Percentiles rank a stretch among this genome's conserved stretches.
phyloP scores from a whole-genome alignment of 2,888 invertebrate genomes.

The Lymantria monacha region DNA sequence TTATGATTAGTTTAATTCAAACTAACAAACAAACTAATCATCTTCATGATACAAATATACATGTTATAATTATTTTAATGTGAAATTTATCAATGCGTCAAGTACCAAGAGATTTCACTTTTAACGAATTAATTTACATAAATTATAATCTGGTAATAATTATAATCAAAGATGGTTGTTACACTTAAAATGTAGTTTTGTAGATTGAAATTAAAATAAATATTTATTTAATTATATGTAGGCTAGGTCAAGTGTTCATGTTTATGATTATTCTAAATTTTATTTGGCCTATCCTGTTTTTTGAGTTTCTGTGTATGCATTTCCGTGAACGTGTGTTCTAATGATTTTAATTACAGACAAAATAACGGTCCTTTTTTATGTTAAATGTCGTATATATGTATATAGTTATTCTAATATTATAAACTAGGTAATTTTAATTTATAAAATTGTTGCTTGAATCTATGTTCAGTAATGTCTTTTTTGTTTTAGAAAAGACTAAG shows the following conservation, averaged over 20 bases:
- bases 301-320: background rate
- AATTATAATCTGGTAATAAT: conserved; percentile 15
- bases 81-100: background rate
- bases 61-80: background rate
- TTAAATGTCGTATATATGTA: no score
- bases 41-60: no score
- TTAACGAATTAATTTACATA: conserved; percentile 36
- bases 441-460: no score
- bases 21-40: no score
- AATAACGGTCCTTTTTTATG: background rate
- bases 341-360: background rate
- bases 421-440: no score
- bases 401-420: no score
- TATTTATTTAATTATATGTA: background rate
- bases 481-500: no score
- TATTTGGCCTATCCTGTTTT: background rate
- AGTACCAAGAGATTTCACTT: conserved; percentile 31
- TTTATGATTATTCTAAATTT: background rate
- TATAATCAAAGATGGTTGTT: conserved; percentile 3
- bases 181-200: conserved; percentile 8
- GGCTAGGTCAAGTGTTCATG: background rate
- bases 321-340: background rate
- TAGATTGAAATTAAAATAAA: background rate
- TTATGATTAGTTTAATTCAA: no score
- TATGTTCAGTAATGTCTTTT: no score